These are phyloP conservation scores for Laticauda laticaudata DNA, from an alignment of 2,113 vertebrate genomes.

Conservation along the genomic window DNA sequence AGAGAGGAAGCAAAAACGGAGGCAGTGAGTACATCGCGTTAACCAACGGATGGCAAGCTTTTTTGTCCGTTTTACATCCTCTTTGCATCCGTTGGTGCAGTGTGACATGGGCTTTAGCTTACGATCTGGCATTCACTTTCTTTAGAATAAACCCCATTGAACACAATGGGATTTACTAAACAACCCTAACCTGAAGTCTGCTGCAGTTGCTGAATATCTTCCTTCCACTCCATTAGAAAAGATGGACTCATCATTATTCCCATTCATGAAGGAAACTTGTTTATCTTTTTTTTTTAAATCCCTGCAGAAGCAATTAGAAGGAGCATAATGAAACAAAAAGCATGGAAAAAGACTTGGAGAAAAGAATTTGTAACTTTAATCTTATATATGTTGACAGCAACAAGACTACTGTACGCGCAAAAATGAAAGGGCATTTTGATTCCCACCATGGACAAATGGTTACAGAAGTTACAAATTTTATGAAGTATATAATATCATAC, in stretches of 20 bases:
- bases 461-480: not conserved
- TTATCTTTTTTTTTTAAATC: constrained; percentile 53
- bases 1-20: too few relatives aligned
- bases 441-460: too few relatives aligned
- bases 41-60: too few relatives aligned
- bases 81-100: too few relatives aligned
- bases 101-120: too few relatives aligned
- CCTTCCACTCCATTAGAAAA: constrained; percentile 54
- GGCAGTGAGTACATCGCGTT: too few relatives aligned
- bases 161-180: not conserved
- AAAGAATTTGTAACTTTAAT: too few relatives aligned
- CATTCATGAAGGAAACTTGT: not conserved
- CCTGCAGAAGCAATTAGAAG: not conserved
- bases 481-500: not conserved
- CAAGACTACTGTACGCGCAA: too few relatives aligned
- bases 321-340: not conserved
- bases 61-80: too few relatives aligned
- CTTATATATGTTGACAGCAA: too few relatives aligned
- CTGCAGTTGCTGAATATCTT: constrained; percentile 36
- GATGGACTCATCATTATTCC: constrained; percentile 49
- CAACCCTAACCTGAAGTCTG: constrained; percentile 66
- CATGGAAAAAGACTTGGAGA: too few relatives aligned
- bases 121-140: not conserved
- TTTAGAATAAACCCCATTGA: not conserved
- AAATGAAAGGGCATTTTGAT: too few relatives aligned